phyloP scores from a whole-genome alignment of 2,113 vertebrate species.

The Chiloscyllium plagiosum region DNA sequence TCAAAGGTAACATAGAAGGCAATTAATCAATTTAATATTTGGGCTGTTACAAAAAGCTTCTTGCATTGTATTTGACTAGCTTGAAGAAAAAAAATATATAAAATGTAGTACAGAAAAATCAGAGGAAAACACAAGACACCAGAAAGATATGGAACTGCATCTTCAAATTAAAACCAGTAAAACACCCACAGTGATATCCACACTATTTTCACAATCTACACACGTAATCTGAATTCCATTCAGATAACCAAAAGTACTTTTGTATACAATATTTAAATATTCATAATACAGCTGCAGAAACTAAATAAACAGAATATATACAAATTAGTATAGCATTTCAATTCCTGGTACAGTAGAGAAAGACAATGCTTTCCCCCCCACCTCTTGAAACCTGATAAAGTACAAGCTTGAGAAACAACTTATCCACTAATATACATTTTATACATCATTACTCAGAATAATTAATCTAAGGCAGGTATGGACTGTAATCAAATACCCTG shows the following conservation, averaged over 20 bases:
- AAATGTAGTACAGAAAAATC: background rate
- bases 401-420: slow-evolving; percentile 44
- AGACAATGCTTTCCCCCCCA: slow-evolving; percentile 56
- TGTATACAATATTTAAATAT: slow-evolving; percentile 72
- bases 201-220: slow-evolving; percentile 64
- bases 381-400: slow-evolving; percentile 64
- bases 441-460: slow-evolving; percentile 58
- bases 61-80: background rate
- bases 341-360: slow-evolving; percentile 49
- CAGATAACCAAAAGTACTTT: slow-evolving; percentile 51
- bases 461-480: slow-evolving; percentile 35
- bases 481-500: slow-evolving; percentile 34
- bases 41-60: slow-evolving; percentile 40
- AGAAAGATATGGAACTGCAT: slow-evolving; percentile 51
- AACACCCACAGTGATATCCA: slow-evolving; percentile 61
- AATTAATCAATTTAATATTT: slow-evolving; percentile 3
- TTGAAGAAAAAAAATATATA: background rate
- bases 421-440: slow-evolving; percentile 75
- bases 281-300: slow-evolving; percentile 68
- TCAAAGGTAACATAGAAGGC: slow-evolving; percentile 65
- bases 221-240: slow-evolving; percentile 60
- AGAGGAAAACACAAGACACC: background rate
- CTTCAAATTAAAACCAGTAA: slow-evolving; percentile 66
- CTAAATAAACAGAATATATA: slow-evolving; percentile 66
- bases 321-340: slow-evolving; percentile 62